Conservation (phyloP, 1,140 invertebrate species). For the Zaprionus africanus region DNA sequence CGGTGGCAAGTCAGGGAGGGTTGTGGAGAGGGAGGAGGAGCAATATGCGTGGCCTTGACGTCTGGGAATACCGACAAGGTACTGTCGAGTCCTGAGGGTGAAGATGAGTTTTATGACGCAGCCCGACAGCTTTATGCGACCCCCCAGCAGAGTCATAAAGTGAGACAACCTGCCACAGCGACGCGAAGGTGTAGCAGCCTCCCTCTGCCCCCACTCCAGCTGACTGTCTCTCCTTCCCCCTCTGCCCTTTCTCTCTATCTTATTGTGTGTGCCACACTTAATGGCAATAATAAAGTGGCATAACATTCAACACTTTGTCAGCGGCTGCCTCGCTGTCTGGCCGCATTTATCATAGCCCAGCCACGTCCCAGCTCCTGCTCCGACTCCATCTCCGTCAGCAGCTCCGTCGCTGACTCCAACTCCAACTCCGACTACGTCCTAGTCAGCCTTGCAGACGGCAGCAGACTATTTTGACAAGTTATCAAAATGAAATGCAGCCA, state of each 20-base stretch:
- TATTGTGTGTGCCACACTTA: slow-evolving; percentile 42
- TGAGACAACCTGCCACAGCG: slow-evolving; percentile 50
- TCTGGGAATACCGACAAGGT: slow-evolving; percentile 28
- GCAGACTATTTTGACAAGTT: slow-evolving; percentile 83
- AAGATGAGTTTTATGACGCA: slow-evolving; percentile 64
- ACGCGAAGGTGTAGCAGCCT: slow-evolving; percentile 16
- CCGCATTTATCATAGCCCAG: slow-evolving; percentile 71
- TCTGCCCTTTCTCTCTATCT: not conserved
- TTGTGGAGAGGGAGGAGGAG: not conserved
- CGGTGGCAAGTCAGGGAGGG: too few species aligned
- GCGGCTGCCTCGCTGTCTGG: slow-evolving; percentile 72
- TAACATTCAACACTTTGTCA: slow-evolving; percentile 81
- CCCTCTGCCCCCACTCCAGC: not conserved
- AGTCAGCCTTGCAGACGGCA: slow-evolving; percentile 34
- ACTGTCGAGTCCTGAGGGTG: slow-evolving; percentile 32
- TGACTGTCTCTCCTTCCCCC: not conserved
- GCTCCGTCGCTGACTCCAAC: not conserved
- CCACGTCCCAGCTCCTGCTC: not conserved
- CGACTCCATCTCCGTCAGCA: not conserved
- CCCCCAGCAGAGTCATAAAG: slow-evolving; percentile 68
- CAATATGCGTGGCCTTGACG: slow-evolving; percentile 1
- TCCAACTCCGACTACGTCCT: not conserved
- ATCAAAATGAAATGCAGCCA: slow-evolving; percentile 79
- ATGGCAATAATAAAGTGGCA: slow-evolving; percentile 79
- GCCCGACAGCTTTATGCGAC: slow-evolving; percentile 74